phyloP scores from a whole-genome alignment of 2,888 invertebrate genomes.

The Ormyrus nitidulus region DNA sequence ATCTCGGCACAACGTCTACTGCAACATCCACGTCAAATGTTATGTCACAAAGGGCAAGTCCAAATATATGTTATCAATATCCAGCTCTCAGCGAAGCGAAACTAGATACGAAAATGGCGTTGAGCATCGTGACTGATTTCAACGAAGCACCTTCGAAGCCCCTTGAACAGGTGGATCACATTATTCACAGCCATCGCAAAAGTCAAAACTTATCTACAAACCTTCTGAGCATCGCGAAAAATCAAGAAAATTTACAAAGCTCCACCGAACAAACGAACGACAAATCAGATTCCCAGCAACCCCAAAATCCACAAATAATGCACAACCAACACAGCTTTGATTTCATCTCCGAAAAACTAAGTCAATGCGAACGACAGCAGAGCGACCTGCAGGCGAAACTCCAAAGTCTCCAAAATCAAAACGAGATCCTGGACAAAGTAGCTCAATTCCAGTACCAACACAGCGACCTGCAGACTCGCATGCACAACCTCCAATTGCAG shows the following conservation, averaged over 20 bases:
- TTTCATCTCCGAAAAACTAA: conserved; percentile 71
- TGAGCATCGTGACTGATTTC: conserved; percentile 70
- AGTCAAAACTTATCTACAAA: conserved; percentile 65
- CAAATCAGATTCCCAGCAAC: conserved; percentile 60
- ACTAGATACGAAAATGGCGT: conserved; percentile 67
- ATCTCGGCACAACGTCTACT: conserved; percentile 65
- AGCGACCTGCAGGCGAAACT: conserved; percentile 71
- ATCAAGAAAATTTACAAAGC: conserved; percentile 60
- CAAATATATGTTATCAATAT: conserved; percentile 71
- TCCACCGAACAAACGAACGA: conserved; percentile 60
- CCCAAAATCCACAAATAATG: conserved; percentile 61
- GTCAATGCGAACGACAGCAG: conserved; percentile 72
- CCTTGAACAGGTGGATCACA: conserved; percentile 70
- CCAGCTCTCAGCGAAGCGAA: conserved; percentile 70
- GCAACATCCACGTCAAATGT: conserved; percentile 58
- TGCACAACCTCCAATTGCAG: conserved; percentile 68
- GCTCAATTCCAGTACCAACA: conserved; percentile 72
- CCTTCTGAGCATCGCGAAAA: conserved; percentile 68
- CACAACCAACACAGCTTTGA: conserved; percentile 72
- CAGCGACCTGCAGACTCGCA: conserved; percentile 68
- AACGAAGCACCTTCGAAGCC: conserved; percentile 65
- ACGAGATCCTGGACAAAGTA: conserved; percentile 73
- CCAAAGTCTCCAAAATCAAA: conserved; percentile 72
- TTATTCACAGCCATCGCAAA: conserved; percentile 73
- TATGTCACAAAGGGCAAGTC: conserved; percentile 69